Percentiles rank a stretch among this genome's conserved stretches.
Evolutionary conservation across 1,140 invertebrate species (phyloP).

Genomic region (Trichomalopsis sarcophagae): DNA sequence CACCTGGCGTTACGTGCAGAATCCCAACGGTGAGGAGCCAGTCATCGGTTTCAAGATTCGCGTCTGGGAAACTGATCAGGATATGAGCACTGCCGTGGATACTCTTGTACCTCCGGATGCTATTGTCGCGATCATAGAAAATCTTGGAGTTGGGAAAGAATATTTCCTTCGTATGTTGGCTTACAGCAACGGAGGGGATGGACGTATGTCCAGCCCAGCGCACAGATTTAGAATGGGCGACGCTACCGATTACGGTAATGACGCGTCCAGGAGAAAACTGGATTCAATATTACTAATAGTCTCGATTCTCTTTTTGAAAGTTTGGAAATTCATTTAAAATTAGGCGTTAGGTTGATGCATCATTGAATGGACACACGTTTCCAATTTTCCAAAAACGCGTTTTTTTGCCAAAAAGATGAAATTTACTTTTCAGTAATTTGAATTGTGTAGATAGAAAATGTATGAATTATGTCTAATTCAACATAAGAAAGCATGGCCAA

Average conservation of each 20-base stretch:
- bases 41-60: slow-evolving; percentile 94
- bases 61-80: slow-evolving; percentile 94
- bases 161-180: slow-evolving; percentile 94
- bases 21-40: slow-evolving; percentile 92
- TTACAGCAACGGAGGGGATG: slow-evolving; percentile 95
- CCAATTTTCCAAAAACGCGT: not conserved
- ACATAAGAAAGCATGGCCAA: not conserved
- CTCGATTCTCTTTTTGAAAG: slow-evolving; percentile 61
- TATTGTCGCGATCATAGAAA: slow-evolving; percentile 85
- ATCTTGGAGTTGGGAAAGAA: slow-evolving; percentile 88
- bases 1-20: slow-evolving; percentile 94
- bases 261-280: slow-evolving; percentile 58
- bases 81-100: slow-evolving; percentile 93
- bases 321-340: slow-evolving; percentile 25
- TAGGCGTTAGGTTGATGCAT: not conserved
- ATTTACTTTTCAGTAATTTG: not conserved
- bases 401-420: not conserved
- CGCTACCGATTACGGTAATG: slow-evolving; percentile 63
- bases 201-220: slow-evolving; percentile 95
- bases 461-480: not conserved
- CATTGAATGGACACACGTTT: not conserved
- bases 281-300: slow-evolving; percentile 59
- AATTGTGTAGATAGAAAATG: not conserved
- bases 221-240: slow-evolving; percentile 90
- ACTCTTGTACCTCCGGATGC: slow-evolving; percentile 85